Evolutionary conservation across 1,140 invertebrate genomes (phyloP), one percentile per base, ranked within the genome.

Genomic region (Bombyx mori): DNA sequence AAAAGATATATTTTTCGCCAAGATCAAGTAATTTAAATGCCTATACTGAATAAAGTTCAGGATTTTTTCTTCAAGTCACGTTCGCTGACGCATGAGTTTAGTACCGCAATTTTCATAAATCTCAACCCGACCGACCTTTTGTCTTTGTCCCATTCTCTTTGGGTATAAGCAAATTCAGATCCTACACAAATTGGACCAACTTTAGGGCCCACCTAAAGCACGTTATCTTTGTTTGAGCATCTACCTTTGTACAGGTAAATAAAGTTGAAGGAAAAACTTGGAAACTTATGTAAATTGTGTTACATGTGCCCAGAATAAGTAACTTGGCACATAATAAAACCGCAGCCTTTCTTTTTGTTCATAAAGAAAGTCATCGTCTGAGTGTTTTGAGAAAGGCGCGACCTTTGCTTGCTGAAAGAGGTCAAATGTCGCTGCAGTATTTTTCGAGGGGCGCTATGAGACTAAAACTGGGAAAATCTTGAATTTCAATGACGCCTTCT

Each of bases 81-180:
- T 58, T 8, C 12, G 54, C 61, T 56, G 54, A 60, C 53, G 64
- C 58, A 59, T 58, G 45, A 55, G 63, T 68, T 58, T 67, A 60
- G 66, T 35, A 62, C 62, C 67, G 65, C 68, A 74, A 77, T 74
- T 70, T 77, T 71, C 66, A 77, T 77, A 77, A 77, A 75, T 77
- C 74, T 72, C 67, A 61, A 61, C 54, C 60, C 64, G 57, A 61
- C 62, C 65, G 70, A 71, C 72, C 72, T 77, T 77, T 75, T 74
- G 68, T 77, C 72, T 71, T 72, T 75, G 74, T 77, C 74, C 65
- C 63, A 60, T 65, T 65, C 69, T 66, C 61, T 60, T 61, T 60
- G 62, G 70, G 70, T 69, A 73, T 71, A 75, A 67, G 69, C 64
- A 73, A 75, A 71, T 71, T 69, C 67, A 66, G 65, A 73, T 69